These are phyloP conservation scores for Crossaster papposus DNA, from an alignment of 53 echinoderm and acorn worm species.

Conservation along the genomic window DNA sequence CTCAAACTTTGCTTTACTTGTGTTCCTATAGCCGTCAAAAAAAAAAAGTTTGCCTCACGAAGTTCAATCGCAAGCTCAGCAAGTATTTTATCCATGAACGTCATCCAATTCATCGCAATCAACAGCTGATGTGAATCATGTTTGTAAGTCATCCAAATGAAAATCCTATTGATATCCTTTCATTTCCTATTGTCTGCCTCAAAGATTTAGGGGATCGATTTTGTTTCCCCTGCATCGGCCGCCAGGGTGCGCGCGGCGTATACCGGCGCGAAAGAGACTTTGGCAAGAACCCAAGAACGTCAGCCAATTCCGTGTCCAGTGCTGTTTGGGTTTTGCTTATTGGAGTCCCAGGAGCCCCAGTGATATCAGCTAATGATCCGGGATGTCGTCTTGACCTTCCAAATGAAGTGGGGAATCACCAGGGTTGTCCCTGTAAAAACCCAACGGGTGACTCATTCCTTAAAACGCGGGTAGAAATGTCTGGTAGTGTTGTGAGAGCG, in stretches of 20 bases:
- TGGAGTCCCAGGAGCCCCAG: not conserved
- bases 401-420: not conserved
- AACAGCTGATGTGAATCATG: no score
- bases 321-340: not conserved
- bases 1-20: no score
- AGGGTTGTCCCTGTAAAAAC: conserved; percentile 2
- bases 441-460: not conserved
- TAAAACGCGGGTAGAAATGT: not conserved
- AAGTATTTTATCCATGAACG: no score
- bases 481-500: not conserved
- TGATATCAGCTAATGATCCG: not conserved
- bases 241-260: not conserved
- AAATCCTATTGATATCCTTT: not conserved
- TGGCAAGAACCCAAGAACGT: not conserved
- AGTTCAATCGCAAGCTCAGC: no score
- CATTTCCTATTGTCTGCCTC: not conserved
- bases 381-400: not conserved
- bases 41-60: no score
- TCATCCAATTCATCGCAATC: no score
- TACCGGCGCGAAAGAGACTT: not conserved
- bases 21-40: no score
- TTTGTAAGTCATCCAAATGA: no score
- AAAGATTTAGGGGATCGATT: not conserved
- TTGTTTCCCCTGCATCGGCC: not conserved
- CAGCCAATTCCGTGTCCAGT: not conserved